phyloP scores from a whole-genome alignment of 1,140 invertebrate species.

The Cotesia typhae region DNA sequence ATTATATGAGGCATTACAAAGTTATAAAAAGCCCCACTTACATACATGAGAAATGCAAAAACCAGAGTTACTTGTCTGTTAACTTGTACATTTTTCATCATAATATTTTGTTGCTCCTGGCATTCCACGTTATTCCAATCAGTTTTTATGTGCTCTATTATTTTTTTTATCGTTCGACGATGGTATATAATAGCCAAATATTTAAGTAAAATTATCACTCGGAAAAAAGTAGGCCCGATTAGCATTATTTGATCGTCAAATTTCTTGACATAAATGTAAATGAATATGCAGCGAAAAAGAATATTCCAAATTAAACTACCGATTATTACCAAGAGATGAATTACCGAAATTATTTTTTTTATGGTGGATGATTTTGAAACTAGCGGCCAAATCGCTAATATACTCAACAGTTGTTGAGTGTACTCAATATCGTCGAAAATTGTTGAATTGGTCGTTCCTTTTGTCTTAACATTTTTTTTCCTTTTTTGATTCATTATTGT shows the following conservation, averaged over 20 bases:
- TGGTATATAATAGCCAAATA: constrained; percentile 29
- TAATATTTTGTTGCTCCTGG: constrained; percentile 16
- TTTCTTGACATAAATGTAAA: constrained; percentile 7
- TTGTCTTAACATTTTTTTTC: too few relatives aligned
- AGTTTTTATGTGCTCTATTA: constrained; percentile 5
- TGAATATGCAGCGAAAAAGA: neutral
- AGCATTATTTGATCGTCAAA: constrained; percentile 31
- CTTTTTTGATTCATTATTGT: too few relatives aligned
- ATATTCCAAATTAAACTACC: constrained; percentile 11
- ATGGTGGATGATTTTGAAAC: too few relatives aligned
- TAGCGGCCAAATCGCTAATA: too few relatives aligned
- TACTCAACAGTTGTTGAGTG: too few relatives aligned
- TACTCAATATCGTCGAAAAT: too few relatives aligned
- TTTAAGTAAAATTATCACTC: constrained; percentile 37
- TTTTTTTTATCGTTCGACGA: neutral
- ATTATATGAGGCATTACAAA: constrained; percentile 21
- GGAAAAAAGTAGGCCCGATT: constrained; percentile 38
- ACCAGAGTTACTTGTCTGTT: constrained; percentile 2
- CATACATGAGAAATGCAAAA: constrained; percentile 21
- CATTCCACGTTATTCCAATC: constrained; percentile 4
- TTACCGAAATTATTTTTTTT: too few relatives aligned
- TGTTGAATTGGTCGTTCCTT: too few relatives aligned
- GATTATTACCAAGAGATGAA: too few relatives aligned
- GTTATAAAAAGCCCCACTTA: neutral
- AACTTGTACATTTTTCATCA: constrained; percentile 5